Evolutionary conservation across 2,888 invertebrate genomes (phyloP).

Genomic region (Vanessa cardui): DNA sequence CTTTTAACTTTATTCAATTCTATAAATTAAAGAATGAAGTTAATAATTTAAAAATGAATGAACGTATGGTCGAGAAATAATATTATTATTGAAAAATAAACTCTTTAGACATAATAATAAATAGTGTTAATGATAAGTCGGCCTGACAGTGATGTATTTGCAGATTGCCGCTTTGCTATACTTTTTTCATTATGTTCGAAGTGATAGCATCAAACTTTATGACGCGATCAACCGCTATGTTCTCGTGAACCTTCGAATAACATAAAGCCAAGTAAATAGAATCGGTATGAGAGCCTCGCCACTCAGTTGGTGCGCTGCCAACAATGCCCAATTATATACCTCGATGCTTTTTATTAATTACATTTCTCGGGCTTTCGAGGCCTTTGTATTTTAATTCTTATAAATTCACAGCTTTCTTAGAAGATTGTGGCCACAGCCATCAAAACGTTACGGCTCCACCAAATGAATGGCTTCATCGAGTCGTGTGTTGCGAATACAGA

Average conservation of each 20-base stretch:
- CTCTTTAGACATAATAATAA: too few species aligned
- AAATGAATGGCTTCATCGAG: slow-evolving; percentile 58
- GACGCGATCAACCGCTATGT: not conserved
- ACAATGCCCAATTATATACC: slow-evolving; percentile 75
- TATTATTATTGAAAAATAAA: too few species aligned
- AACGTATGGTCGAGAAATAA: too few species aligned
- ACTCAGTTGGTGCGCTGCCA: slow-evolving; percentile 44
- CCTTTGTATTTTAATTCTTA: slow-evolving; percentile 78
- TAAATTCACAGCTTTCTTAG: slow-evolving; percentile 69
- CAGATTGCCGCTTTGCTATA: not conserved
- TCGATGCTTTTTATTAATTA: slow-evolving; percentile 73
- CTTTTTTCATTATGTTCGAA: not conserved
- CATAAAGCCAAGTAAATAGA: slow-evolving; percentile 29
- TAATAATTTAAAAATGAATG: not conserved
- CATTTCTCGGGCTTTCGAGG: slow-evolving; percentile 55
- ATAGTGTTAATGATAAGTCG: not conserved
- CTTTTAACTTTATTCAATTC: too few species aligned
- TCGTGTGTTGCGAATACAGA: slow-evolving; percentile 48
- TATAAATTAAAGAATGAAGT: not conserved
- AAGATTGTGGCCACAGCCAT: slow-evolving; percentile 43
- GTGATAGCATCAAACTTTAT: slow-evolving; percentile 9
- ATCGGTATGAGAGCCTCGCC: slow-evolving; percentile 33
- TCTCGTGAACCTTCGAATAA: slow-evolving; percentile 7
- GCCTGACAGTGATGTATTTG: not conserved
- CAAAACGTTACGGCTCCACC: slow-evolving; percentile 43